Percentiles rank a stretch among this genome's conserved stretches.
phyloP scores from a whole-genome alignment of 2,113 vertebrate genomes.

The Neopipo cinnamomea region DNA sequence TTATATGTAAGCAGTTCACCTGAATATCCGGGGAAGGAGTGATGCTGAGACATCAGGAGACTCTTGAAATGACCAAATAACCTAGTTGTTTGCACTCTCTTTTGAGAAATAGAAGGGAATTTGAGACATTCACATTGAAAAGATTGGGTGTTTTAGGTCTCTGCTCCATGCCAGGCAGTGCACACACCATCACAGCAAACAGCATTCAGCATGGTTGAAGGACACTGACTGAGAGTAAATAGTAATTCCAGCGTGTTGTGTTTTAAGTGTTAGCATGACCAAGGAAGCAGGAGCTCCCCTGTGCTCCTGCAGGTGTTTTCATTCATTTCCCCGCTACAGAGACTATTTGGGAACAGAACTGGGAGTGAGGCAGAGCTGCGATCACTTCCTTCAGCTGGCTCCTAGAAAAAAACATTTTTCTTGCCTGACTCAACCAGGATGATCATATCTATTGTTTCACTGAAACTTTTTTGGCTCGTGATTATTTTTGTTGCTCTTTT shows the following conservation, averaged over 20 bases:
- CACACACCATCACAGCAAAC: background rate
- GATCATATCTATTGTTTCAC: background rate
- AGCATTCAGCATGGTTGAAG: background rate
- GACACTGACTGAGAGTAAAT: background rate
- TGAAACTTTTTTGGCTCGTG: background rate
- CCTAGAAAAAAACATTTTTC: background rate
- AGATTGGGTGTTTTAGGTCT: background rate
- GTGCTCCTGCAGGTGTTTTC: background rate
- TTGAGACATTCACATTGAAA: background rate
- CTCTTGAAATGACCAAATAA: background rate
- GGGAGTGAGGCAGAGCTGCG: background rate
- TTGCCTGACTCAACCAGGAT: background rate
- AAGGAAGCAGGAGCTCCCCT: background rate
- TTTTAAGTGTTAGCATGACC: background rate
- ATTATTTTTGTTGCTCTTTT: constrained; percentile 30
- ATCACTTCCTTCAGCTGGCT: background rate
- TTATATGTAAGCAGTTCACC: background rate
- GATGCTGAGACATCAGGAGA: background rate
- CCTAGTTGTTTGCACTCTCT: background rate
- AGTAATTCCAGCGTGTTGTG: background rate
- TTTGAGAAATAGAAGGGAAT: background rate
- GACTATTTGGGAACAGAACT: background rate
- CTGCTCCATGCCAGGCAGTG: background rate
- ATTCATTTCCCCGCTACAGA: background rate
- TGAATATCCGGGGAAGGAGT: background rate